Conservation (phyloP, 2,888 invertebrate genomes). For the Monoplex corrugatus region DNA sequence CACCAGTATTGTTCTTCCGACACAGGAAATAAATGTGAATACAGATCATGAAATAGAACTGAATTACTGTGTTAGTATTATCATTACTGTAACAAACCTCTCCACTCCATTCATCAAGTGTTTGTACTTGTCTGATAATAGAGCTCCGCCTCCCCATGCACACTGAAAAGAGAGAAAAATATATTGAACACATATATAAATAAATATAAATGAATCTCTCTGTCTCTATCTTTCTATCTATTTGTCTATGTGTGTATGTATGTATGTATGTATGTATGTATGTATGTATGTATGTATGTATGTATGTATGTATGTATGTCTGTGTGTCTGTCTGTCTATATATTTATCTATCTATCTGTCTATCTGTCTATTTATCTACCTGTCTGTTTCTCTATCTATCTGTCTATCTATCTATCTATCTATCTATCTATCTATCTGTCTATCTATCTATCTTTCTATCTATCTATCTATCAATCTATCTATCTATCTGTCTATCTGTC, state of each 20-base stretch:
- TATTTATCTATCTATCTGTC: not conserved
- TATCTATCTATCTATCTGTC: not conserved
- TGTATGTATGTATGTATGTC: not conserved
- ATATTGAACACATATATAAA: not conserved
- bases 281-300: not conserved
- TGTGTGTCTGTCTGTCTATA: not conserved
- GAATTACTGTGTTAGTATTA: not conserved
- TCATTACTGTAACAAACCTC: conserved; percentile 52
- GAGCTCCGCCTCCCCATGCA: conserved; percentile 53
- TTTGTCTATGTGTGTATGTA: not conserved
- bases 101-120: conserved; percentile 46
- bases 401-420: not conserved
- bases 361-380: not conserved
- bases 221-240: not conserved
- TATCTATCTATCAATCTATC: not conserved
- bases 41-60: too few relatives aligned
- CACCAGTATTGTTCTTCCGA: not conserved
- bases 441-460: not conserved
- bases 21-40: too few relatives aligned
- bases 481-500: not conserved
- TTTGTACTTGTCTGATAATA: conserved; percentile 44
- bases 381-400: not conserved
- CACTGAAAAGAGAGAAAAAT: conserved; percentile 60
- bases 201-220: not conserved
- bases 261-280: not conserved